A percentile compares a stretch with the other conserved stretches of the same genome.
phyloP scores from a whole-genome alignment of 2,888 invertebrate species.

The Agrochola macilenta region DNA sequence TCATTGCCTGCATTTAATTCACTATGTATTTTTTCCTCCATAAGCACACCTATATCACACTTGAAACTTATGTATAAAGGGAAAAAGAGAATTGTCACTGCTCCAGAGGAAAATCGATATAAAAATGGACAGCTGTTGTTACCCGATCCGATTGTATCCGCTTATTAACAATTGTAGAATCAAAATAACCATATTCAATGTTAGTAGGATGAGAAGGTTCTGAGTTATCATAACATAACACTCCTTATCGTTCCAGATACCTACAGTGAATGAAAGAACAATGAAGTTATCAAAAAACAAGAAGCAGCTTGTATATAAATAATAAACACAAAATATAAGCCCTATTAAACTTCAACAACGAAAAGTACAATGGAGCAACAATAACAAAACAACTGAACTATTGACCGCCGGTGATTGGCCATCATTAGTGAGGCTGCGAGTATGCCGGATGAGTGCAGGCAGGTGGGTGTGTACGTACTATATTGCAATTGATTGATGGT shows the following conservation, averaged over 20 bases:
- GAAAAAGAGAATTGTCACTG: not conserved
- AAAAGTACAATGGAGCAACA: constrained; percentile 60
- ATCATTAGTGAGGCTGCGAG: constrained; percentile 72
- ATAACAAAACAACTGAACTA: constrained; percentile 76
- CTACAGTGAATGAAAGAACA: constrained; percentile 13
- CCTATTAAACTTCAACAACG: constrained; percentile 56
- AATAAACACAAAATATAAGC: constrained; percentile 51
- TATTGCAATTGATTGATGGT: constrained; percentile 85
- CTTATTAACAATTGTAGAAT: not conserved
- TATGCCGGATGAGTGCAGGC: constrained; percentile 76
- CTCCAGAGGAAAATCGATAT: not conserved
- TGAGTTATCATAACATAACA: constrained; percentile 1
- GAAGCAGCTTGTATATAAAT: constrained; percentile 29
- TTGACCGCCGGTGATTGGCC: constrained; percentile 78
- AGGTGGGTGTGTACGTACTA: constrained; percentile 79
- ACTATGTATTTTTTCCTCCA: not conserved
- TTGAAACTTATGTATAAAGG: not conserved
- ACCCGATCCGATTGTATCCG: not conserved
- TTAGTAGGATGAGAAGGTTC: too few relatives aligned
- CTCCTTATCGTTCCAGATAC: constrained; percentile 12
- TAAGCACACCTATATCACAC: not conserved
- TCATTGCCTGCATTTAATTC: constrained; percentile 8
- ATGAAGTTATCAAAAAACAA: constrained; percentile 29
- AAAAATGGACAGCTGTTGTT: constrained; percentile 4
- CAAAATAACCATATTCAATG: not conserved